These are phyloP conservation scores for Argyresthia albistria DNA, from an alignment of 2,888 invertebrate species.

Conservation along the genomic window DNA sequence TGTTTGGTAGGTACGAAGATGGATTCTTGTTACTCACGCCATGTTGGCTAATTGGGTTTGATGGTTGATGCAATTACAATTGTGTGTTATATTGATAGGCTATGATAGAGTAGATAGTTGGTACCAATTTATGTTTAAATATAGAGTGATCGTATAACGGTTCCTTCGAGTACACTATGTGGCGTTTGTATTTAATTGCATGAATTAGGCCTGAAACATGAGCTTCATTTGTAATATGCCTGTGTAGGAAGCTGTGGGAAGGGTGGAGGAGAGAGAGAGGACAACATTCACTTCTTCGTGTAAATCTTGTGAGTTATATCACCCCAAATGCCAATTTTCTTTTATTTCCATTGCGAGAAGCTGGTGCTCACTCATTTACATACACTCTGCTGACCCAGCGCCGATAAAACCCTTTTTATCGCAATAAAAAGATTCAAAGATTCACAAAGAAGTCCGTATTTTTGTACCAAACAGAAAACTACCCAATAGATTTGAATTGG, in stretches of 20 bases:
- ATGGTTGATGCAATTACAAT: no score
- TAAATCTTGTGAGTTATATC: conserved; percentile 32
- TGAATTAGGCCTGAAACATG: no score
- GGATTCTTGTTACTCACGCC: no score
- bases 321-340: conserved; percentile 39
- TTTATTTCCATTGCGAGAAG: conserved; percentile 46
- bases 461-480: conserved; percentile 8
- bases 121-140: no score
- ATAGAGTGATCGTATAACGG: no score
- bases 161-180: no score
- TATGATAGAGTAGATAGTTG: no score
- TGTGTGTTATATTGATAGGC: no score
- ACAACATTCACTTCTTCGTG: neutral
- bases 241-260: neutral
- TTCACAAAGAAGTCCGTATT: conserved; percentile 36
- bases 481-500: conserved; percentile 9
- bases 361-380: conserved; percentile 52
- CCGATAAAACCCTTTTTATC: conserved; percentile 61
- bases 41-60: no score
- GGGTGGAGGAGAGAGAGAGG: neutral
- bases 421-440: conserved; percentile 48
- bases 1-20: no score
- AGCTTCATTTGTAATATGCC: neutral
- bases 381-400: conserved; percentile 65
- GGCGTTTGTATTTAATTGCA: no score